Evolutionary conservation across 2,888 invertebrate genomes (phyloP), one percentile per base, ranked within the genome.

Genomic region (Amiota minor): DNA sequence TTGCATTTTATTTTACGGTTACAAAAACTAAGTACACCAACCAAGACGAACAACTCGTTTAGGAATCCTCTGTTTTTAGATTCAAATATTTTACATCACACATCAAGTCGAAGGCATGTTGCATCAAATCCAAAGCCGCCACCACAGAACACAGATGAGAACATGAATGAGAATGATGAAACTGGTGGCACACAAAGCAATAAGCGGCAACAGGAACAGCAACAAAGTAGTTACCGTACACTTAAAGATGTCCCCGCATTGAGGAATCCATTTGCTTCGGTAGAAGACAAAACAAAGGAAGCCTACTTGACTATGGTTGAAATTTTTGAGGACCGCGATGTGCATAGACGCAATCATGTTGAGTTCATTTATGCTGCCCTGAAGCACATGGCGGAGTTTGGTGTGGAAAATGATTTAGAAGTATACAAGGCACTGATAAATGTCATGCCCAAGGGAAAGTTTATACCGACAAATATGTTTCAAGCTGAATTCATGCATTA

Each of bases 351-450:
- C 74, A 97, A 97, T 61, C 97, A 98, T 88, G 96, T 97, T 0
- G 97, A 98, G 85, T 99, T 99, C 89, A 97, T 99, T 81, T 95
- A 96, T 87, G 93, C 96, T 0, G 98, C 98, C 0, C 89, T 99
- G 76, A 93, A 93, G 72, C 93, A 95, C 85, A 96, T 99, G 96
- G 93, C 96, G 79, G 94, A 95, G 73, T 98, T 95, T 89, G 96
- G 95, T 0, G 97, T 98, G 0, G 93, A 97, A 72, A 94, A 94
- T 87, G 98, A 97, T 88, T 85, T 97, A 18, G 95, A 95, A 83
- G 94, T 93, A 0, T 98, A 98, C 87, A 98, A 96, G 89, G 92
- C 93, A 20, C 86, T 98, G 68, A 90, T 98, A 55, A 93, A 97
- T 87, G 92, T 98, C 56, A 91, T 98, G 88, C 97, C 98, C 0